Evolutionary conservation across 2,888 invertebrate species (phyloP).

Genomic region (Drosophila mimetica): DNA sequence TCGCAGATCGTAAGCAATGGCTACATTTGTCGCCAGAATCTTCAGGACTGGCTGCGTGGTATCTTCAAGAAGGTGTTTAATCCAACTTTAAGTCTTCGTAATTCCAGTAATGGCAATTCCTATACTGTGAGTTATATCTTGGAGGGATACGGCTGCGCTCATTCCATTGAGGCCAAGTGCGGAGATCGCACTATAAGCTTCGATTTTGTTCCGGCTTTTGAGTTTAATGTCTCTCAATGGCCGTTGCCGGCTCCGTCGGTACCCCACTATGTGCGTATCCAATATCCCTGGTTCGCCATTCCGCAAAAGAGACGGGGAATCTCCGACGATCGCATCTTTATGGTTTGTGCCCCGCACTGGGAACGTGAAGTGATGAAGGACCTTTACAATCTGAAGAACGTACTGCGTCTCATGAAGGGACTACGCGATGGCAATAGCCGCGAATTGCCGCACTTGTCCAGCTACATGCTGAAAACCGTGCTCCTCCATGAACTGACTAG

Average conservation of each 20-base stretch:
- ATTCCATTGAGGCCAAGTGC: conserved; percentile 26
- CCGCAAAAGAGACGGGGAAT: conserved; percentile 28
- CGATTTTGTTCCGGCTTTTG: conserved; percentile 43
- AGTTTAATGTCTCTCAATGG: conserved; percentile 9
- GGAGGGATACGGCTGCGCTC: conserved; percentile 6
- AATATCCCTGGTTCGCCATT: conserved; percentile 35
- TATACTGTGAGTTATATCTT: background rate
- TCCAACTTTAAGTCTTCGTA: background rate
- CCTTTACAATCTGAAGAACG: conserved; percentile 38
- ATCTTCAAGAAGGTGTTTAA: background rate
- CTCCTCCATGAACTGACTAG: conserved; percentile 16
- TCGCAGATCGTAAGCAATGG: background rate
- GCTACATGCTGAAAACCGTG: conserved; percentile 48
- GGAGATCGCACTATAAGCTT: conserved; percentile 15
- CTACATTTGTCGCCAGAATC: background rate
- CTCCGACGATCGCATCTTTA: conserved; percentile 21
- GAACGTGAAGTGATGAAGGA: conserved; percentile 39
- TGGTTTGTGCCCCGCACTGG: conserved; percentile 49
- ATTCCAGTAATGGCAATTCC: background rate
- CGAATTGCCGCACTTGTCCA: conserved; percentile 25
- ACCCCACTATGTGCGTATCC: accelerated
- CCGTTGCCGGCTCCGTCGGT: conserved; percentile 1
- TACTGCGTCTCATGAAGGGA: conserved; percentile 46
- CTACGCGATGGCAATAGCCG: conserved; percentile 22
- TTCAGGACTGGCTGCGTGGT: background rate